phyloP scores from a whole-genome alignment of 1,140 invertebrate genomes.

The Papilio machaon region DNA sequence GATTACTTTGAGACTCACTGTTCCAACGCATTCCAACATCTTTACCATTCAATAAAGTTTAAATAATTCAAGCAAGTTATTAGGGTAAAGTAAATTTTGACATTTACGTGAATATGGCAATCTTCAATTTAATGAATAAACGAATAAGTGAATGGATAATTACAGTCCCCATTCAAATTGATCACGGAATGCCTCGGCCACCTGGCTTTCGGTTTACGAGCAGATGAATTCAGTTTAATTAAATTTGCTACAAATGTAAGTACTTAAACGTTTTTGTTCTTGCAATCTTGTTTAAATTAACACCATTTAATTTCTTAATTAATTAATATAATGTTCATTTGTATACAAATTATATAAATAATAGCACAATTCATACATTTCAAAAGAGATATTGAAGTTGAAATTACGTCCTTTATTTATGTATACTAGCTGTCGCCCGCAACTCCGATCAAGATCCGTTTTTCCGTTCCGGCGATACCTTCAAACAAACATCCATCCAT shows the following conservation, averaged over 20 bases:
- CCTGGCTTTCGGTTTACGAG: constrained; percentile 25
- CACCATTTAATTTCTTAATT: background rate
- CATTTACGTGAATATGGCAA: background rate
- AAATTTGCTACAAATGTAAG: constrained; percentile 22
- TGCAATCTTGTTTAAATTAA: constrained; percentile 21
- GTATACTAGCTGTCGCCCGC: too few relatives aligned
- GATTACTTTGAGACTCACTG: too few relatives aligned
- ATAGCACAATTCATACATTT: too few relatives aligned
- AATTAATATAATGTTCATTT: background rate
- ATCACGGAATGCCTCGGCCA: background rate
- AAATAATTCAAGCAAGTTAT: background rate
- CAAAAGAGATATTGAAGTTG: too few relatives aligned
- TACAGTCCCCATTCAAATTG: constrained; percentile 1
- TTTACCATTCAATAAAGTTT: too few relatives aligned
- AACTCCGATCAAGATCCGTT: too few relatives aligned
- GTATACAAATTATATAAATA: background rate
- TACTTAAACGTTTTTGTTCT: background rate
- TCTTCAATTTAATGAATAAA: background rate
- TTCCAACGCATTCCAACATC: too few relatives aligned
- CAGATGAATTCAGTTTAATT: constrained; percentile 9
- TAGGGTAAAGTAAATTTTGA: background rate
- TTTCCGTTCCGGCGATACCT: too few relatives aligned
- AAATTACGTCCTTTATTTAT: too few relatives aligned
- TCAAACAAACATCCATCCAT: too few relatives aligned
- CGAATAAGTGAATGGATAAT: background rate